Base-by-base conservation (phyloP, 2,797 vertebrate genomes). In the Halcyon badia region DNA sequence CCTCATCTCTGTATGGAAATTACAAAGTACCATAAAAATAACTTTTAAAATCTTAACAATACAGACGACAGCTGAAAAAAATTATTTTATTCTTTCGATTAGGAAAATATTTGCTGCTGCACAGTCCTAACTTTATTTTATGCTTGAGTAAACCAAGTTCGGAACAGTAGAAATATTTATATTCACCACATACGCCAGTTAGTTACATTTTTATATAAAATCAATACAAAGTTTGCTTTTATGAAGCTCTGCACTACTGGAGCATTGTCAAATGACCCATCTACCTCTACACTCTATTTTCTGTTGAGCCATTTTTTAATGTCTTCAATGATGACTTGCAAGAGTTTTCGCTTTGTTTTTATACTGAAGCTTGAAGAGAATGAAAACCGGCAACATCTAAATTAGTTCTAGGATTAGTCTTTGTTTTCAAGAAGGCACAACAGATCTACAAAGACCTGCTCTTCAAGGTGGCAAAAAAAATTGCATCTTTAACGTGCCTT, bases 261-360 rank as follows among this genome's bases (percentile, higher is more conserved):
- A 60, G 21, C 25, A 62, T 4, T 76, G 52, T 17, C 58, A 94
- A 64, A 20, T 25, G 49, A 72, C 60, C 5, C 33, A 3, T 15
- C 28, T 46, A 71, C 24, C 24, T 88, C 66, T 31, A 51, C 39
- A 58, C 15, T 48, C 21, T 33, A 0, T 31, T 41, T 78, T 68
- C 65, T 81, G 33, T 20, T 42, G 33, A 81, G 21, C 4, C 17
- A 68, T 72, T 95, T 72, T 66, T 60, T 71, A 72, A 61, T 46
- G 37, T 66, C 61, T 83, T 86, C 57, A 73, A 4, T 20, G 58
- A 90, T 92, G 86, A 95, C 83, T 88, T 94, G 88, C 83, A 94
- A 76, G 88, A 90, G 70, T 41, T 79, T n/a, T 49, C 42, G 28
- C n/a, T 71, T 56, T 75, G 15, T 33, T 87, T 91, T 44, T 65